These are phyloP conservation scores for Cathartes aura DNA, from an alignment of 2,113 vertebrate species.

Conservation along the genomic window DNA sequence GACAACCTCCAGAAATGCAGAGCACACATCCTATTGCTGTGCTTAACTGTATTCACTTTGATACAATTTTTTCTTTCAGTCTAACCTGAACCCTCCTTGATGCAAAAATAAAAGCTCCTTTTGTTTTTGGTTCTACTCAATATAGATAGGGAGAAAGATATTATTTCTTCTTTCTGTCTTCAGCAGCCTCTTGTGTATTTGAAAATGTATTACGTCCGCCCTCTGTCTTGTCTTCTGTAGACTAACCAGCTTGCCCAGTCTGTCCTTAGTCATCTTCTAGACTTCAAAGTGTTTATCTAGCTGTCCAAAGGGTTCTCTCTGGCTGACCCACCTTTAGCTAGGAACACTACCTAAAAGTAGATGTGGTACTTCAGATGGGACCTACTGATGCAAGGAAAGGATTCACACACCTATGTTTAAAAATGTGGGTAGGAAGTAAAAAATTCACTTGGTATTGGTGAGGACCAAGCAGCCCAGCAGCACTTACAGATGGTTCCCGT, in stretches of 20 bases:
- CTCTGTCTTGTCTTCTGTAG: neutral
- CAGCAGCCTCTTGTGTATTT: neutral
- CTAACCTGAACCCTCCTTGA: neutral
- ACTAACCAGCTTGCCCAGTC: neutral
- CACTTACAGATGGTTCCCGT: neutral
- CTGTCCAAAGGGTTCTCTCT: neutral
- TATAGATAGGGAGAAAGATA: neutral
- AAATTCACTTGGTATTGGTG: neutral
- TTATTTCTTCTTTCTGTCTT: neutral
- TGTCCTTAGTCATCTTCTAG: neutral
- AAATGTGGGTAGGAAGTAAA: neutral
- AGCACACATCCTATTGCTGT: neutral
- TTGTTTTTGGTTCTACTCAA: neutral
- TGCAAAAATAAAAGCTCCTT: neutral
- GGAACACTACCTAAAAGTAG: neutral
- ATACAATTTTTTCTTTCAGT: neutral
- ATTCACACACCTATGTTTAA: neutral
- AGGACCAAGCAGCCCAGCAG: neutral
- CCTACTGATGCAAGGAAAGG: neutral
- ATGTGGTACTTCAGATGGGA: neutral
- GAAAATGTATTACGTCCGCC: neutral
- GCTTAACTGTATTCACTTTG: neutral
- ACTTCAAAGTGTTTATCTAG: neutral
- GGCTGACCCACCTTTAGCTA: neutral
- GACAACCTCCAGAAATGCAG: constrained; percentile 54